Evolutionary conservation across 1,140 invertebrate genomes (phyloP), one percentile per base, ranked within the genome.

Genomic region (Nylanderia fulva): DNA sequence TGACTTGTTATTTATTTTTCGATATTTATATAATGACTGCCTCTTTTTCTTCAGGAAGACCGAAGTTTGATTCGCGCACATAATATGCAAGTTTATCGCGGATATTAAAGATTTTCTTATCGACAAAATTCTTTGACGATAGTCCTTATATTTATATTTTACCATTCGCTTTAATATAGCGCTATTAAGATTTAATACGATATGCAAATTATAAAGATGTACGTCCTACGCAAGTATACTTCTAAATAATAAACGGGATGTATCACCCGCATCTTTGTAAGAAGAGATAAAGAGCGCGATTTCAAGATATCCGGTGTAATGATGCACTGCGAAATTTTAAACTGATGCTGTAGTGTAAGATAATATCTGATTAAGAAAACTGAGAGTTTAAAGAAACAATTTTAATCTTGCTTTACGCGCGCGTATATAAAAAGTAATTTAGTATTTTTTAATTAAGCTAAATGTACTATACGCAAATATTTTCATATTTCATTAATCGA

Each of bases 231-330:
- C 18, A 66, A 21, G n/a, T 66, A 18, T 4, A 48, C 42, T 77
- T 52, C 9, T 61, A 52, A 79, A 79, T 39, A 52, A 79, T 74
- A 54, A 88, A 87, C 74, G 66, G 63, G 82, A 84, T 76, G 68
- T 54, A 66, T 88, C 63, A 58, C 87, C 87, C 87, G 87, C 87
- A 88, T 88, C 69, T 63, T 58, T 52, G 13, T 0, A 60, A 82
- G n/a, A 0, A 29, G 66, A 60, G 13, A 82, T 36, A 82, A 72
- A 82, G 77, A 72, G 54, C n/a, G 24, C 8, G 7, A 33, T 33
- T 29, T 48, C 36, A 82, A 58, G 77, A 82, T 7, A 8, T 72
- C 77, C 77, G 77, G 66, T 82, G 18, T 69, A 42, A 69, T 6
- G 39, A 24, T 72, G 45, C 27, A 45, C 13, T 58, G 48, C 1